A percentile compares a stretch with the other conserved stretches of the same genome.
These are phyloP conservation scores for Gonioctena quinquepunctata DNA, from an alignment of 1,140 invertebrate species.

Conservation along the genomic window DNA sequence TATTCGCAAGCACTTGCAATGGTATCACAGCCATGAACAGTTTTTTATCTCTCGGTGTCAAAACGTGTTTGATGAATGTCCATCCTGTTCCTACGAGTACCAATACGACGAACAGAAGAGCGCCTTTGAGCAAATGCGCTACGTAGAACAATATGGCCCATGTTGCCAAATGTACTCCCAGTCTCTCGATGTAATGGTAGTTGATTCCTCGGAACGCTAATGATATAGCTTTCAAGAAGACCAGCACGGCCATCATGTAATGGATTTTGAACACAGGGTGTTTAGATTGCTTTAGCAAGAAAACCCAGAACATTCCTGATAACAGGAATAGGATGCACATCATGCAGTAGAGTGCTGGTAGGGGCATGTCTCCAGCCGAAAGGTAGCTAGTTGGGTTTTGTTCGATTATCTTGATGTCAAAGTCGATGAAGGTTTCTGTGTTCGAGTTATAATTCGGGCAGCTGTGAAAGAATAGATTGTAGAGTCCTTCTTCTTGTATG, in stretches of 20 bases:
- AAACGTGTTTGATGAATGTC: slow-evolving; percentile 98
- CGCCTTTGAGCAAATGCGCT: slow-evolving; percentile 80
- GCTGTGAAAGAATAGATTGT: slow-evolving; percentile 95
- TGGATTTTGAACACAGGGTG: slow-evolving; percentile 95
- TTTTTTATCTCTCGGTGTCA: slow-evolving; percentile 95
- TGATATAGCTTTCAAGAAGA: slow-evolving; percentile 91
- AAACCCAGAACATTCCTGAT: slow-evolving; percentile 90
- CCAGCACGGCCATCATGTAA: slow-evolving; percentile 93
- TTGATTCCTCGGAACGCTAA: slow-evolving; percentile 96
- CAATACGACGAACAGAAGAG: slow-evolving; percentile 94
- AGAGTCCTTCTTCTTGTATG: slow-evolving; percentile 85
- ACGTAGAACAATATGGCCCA: slow-evolving; percentile 98
- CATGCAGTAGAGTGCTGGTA: slow-evolving; percentile 89
- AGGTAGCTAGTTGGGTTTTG: slow-evolving; percentile 87
- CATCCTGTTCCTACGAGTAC: slow-evolving; percentile 97
- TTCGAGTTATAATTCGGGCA: slow-evolving; percentile 72
- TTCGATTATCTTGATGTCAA: slow-evolving; percentile 76
- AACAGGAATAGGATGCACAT: slow-evolving; percentile 90
- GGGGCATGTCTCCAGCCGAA: slow-evolving; percentile 96
- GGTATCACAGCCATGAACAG: slow-evolving; percentile 99
- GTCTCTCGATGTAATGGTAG: slow-evolving; percentile 93
- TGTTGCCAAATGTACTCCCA: slow-evolving; percentile 91
- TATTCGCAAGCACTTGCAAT: slow-evolving; percentile 94
- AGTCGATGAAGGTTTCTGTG: slow-evolving; percentile 50
- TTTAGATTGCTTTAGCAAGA: slow-evolving; percentile 76